phyloP scores from a whole-genome alignment of 2,113 vertebrate genomes.

The Elephas maximus region DNA sequence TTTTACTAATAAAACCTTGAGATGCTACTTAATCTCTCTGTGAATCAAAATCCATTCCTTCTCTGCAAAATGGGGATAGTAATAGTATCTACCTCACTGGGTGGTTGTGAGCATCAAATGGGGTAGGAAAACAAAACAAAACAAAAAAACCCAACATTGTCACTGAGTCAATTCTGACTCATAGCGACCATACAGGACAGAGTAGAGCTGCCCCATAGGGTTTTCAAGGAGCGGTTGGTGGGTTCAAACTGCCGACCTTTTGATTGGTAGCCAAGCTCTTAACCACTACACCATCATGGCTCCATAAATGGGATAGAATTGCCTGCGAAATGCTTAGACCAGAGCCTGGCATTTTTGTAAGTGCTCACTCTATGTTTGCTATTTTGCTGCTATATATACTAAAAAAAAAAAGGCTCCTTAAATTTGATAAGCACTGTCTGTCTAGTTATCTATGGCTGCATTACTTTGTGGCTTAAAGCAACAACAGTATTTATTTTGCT shows the following conservation, averaged over 20 bases:
- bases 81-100: neutral
- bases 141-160: no score
- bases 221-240: no score
- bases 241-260: no score
- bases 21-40: neutral
- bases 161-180: no score
- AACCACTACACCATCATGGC: no score
- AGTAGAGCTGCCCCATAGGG: no score
- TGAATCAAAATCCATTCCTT: neutral
- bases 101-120: neutral
- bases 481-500: neutral
- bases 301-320: no score
- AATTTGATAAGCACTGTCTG: neutral
- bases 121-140: no score
- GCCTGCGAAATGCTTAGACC: neutral
- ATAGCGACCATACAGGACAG: no score
- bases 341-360: neutral
- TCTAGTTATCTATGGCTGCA: neutral
- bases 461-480: neutral
- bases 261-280: no score
- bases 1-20: neutral
- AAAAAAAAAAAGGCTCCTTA: neutral
- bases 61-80: neutral
- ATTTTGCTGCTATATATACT: neutral
- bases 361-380: neutral